Base-by-base conservation (phyloP, 2,888 invertebrate genomes). In the Dasypolia templi region DNA sequence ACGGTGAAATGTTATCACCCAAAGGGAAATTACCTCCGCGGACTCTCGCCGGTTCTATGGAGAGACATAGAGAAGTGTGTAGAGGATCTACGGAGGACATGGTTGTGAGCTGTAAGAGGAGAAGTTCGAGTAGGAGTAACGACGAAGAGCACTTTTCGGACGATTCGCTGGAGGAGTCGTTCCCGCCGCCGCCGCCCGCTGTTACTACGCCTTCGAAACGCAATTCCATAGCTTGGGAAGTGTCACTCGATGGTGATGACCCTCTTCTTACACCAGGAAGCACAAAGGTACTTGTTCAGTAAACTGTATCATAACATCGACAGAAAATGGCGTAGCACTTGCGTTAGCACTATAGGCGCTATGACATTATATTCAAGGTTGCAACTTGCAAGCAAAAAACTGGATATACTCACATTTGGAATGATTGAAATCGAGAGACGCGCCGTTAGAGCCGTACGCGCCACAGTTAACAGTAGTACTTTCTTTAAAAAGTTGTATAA, bases 151-250 rank as follows among this genome's bases (percentile, higher is more conserved):
- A 97, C 89, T 98, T 98, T 93, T 98, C 98, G 39, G 98, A 98
- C 92, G 98, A 98, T 93, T 98, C 98, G 29, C 94, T 98, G 82
- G 98, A 98, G 93, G 98, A 98, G 90, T 96, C 97, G 88, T 96
- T 97, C 85, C 98, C 97, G 56, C 97, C 97, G 61, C 97, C 97
- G 81, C 96, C 96, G 85, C 97, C 97, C 53, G 94, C 95, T 74
- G 94, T 92, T 85, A 93, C 93, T 77, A 97, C 97, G 82, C 97
- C 97, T 87, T 97, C 97, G 91, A 98, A 98, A 95, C 97, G 98
- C 88, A 97, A 97, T 91, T 98, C 98, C 91, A 98, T 98, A 86
- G 98, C 98, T 81, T 98, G 98, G 98, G 98, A 98, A 96, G 98
- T 98, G 82, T 97, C 98, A 81, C 96, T 98, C 88, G 97, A 97